Conservation (phyloP, 2,797 vertebrate species). For the Epinephelus malabaricus region DNA sequence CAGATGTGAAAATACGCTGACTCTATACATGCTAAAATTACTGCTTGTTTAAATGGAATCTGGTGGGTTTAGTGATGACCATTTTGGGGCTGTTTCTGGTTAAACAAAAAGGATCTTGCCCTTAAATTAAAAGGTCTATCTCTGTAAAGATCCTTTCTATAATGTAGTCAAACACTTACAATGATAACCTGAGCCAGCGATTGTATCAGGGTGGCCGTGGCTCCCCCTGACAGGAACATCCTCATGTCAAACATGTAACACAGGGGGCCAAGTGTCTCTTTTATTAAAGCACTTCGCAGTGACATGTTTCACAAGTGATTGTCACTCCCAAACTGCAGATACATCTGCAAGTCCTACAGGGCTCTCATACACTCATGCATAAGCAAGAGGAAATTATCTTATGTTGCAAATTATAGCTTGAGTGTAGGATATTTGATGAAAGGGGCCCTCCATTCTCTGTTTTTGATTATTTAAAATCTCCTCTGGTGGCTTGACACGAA, state of each 20-base stretch:
- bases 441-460: background rate
- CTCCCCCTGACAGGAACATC: background rate
- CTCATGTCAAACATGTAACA: background rate
- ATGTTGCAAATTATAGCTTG: constrained; percentile 11
- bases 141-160: no score
- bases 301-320: constrained; percentile 6
- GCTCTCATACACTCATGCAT: background rate
- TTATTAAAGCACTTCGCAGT: background rate
- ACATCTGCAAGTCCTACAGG: constrained; percentile 5
- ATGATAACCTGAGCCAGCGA: no score
- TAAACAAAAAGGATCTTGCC: no score
- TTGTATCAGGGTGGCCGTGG: no score
- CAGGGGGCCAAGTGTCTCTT: background rate
- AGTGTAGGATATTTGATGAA: background rate
- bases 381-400: constrained; percentile 11
- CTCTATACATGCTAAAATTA: no score
- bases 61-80: no score
- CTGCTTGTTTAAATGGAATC: no score
- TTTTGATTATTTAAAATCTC: constrained; percentile 9
- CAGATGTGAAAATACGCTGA: no score
- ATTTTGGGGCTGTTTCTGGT: no score
- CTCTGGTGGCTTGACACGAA: background rate
- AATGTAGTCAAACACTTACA: no score
- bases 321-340: background rate
- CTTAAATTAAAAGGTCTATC: no score